phyloP scores from a whole-genome alignment of 1,140 invertebrate species.

The Sitodiplosis mosellana region DNA sequence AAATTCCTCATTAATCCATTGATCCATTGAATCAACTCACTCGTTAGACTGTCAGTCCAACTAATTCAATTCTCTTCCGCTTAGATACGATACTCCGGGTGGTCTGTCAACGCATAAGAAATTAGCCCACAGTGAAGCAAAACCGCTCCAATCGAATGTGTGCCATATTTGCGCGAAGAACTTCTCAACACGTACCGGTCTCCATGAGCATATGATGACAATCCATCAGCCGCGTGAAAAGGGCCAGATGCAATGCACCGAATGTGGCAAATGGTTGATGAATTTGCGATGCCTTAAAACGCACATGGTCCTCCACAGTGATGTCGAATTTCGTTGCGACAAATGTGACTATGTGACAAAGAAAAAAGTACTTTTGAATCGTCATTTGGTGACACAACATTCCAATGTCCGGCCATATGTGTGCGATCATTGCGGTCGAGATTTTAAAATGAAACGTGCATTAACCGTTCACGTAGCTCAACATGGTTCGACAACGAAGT shows the following conservation, averaged over 20 bases:
- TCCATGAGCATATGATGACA: background rate
- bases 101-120: slow-evolving; percentile 1
- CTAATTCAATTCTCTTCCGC: background rate
- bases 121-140: background rate
- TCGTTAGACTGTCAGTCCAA: background rate
- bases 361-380: slow-evolving; percentile 1
- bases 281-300: slow-evolving; percentile 2
- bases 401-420: background rate
- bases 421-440: slow-evolving; percentile 1
- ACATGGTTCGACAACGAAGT: background rate
- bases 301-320: slow-evolving; percentile 1
- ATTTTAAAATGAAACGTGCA: slow-evolving; percentile 4
- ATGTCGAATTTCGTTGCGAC: background rate
- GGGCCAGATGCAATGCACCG: background rate
- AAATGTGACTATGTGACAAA: slow-evolving; percentile 3
- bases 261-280: slow-evolving; percentile 2
- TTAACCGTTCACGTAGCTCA: slow-evolving; percentile 2
- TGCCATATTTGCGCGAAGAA: slow-evolving; percentile 2
- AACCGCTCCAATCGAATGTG: background rate
- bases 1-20: background rate
- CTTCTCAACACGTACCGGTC: slow-evolving; percentile 1
- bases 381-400: slow-evolving; percentile 2
- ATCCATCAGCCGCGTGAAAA: slow-evolving; percentile 1
- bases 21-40: too few relatives aligned
- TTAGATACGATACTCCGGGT: slow-evolving; percentile 2